phyloP scores from a whole-genome alignment of 2,113 vertebrate species.

The Pogonocichla stellata region DNA sequence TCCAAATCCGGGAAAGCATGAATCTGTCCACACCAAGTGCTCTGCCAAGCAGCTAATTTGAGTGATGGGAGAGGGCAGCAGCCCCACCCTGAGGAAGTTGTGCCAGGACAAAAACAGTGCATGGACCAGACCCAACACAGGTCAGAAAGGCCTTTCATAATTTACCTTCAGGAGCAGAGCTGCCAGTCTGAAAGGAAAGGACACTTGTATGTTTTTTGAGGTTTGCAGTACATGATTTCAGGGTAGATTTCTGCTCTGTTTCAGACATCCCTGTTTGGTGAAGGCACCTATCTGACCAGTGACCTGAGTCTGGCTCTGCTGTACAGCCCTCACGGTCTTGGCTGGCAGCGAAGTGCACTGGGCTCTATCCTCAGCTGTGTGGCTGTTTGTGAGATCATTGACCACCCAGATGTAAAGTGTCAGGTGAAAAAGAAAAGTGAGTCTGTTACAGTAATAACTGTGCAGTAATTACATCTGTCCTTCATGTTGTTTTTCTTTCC shows the following conservation, averaged over 20 bases:
- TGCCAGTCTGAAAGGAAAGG: neutral
- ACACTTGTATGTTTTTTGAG: neutral
- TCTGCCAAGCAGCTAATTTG: conserved; percentile 18
- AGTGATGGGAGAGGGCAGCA: conserved; percentile 37
- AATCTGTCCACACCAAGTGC: conserved; percentile 28
- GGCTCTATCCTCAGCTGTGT: conserved; percentile 92
- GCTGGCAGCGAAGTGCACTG: conserved; percentile 86
- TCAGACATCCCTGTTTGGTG: conserved; percentile 95
- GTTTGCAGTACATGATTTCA: neutral
- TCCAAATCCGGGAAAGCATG: conserved; percentile 38
- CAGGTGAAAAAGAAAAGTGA: conserved; percentile 94
- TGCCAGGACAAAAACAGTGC: conserved; percentile 29
- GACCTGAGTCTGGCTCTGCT: conserved; percentile 97
- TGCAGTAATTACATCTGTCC: neutral
- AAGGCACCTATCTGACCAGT: conserved; percentile 97
- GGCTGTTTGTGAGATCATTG: conserved; percentile 94
- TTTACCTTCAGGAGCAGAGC: neutral
- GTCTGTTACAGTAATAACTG: neutral
- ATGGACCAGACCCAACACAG: neutral
- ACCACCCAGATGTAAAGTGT: conserved; percentile 97
- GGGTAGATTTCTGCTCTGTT: neutral
- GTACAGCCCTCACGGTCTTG: conserved; percentile 90
- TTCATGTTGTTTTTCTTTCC: neutral
- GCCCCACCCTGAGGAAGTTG: neutral
- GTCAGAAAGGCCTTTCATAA: neutral